A percentile compares a stretch with the other conserved stretches of the same genome.
phyloP scores from a whole-genome alignment of 2,113 vertebrate genomes.

The Ictalurus furcatus region DNA sequence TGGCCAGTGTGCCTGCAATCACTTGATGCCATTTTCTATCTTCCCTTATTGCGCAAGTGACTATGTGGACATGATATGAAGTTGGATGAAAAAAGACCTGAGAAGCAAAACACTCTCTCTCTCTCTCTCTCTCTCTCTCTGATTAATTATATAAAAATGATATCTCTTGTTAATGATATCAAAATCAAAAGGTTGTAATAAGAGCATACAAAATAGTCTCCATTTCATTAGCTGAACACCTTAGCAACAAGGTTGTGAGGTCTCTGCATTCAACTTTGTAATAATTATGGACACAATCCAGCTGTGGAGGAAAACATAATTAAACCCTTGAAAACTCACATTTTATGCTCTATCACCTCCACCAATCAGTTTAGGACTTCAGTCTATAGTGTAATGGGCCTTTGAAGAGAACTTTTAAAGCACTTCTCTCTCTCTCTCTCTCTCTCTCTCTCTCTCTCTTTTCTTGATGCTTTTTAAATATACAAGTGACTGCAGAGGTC shows the following conservation, averaged over 20 bases:
- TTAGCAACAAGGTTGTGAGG: background rate
- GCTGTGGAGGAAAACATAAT: background rate
- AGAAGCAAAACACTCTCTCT: constrained; percentile 34
- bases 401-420: constrained; percentile 30
- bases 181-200: background rate
- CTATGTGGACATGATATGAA: constrained; percentile 44
- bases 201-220: background rate
- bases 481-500: constrained; percentile 2
- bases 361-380: constrained; percentile 6
- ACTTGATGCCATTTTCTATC: constrained; percentile 55
- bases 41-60: constrained; percentile 45
- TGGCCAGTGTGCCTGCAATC: constrained; percentile 62
- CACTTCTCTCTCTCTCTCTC: constrained; percentile 22
- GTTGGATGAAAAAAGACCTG: background rate
- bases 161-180: background rate
- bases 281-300: constrained; percentile 5
- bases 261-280: background rate
- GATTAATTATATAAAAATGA: too few species aligned
- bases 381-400: constrained; percentile 11
- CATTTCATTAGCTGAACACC: background rate
- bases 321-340: background rate
- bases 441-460: background rate
- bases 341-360: constrained; percentile 15
- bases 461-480: constrained; percentile 20
- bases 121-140: background rate